phyloP scores from a whole-genome alignment of 2,797 vertebrate species.

The Sternarchorhynchus goeldii region DNA sequence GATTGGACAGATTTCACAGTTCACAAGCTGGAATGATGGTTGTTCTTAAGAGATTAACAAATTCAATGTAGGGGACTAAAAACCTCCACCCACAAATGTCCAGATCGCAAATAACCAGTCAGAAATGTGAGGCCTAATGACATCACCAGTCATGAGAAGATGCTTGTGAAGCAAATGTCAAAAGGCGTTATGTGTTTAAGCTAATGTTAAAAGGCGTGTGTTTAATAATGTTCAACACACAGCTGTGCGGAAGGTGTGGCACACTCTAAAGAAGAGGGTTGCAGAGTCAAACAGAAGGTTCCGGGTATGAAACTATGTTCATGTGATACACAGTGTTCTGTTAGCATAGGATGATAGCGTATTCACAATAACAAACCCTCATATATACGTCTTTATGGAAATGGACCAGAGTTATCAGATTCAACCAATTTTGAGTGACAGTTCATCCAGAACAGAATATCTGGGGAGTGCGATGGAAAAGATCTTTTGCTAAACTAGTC shows the following conservation, averaged over 20 bases:
- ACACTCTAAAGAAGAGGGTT: background rate
- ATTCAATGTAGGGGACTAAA: background rate
- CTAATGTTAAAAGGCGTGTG: background rate
- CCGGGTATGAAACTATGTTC: background rate
- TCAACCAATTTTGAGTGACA: background rate
- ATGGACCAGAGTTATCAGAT: constrained; percentile 3
- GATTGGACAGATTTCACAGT: background rate
- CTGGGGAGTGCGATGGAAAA: background rate
- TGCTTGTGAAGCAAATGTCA: background rate
- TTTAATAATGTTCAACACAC: no score
- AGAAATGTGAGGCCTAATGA: background rate
- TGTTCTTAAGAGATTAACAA: background rate
- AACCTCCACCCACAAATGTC: background rate
- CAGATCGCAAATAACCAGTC: background rate
- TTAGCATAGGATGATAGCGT: background rate
- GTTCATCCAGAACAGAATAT: background rate
- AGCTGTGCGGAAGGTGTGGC: background rate
- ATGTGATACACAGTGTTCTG: background rate
- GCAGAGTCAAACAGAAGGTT: background rate
- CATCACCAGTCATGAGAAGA: background rate
- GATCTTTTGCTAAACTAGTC: background rate
- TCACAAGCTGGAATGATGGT: background rate
- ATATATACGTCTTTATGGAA: constrained; percentile 10
- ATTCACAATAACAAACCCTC: background rate
- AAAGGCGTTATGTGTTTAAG: background rate